phyloP scores from a whole-genome alignment of 1,140 invertebrate species.

The Laupala kohalensis region DNA sequence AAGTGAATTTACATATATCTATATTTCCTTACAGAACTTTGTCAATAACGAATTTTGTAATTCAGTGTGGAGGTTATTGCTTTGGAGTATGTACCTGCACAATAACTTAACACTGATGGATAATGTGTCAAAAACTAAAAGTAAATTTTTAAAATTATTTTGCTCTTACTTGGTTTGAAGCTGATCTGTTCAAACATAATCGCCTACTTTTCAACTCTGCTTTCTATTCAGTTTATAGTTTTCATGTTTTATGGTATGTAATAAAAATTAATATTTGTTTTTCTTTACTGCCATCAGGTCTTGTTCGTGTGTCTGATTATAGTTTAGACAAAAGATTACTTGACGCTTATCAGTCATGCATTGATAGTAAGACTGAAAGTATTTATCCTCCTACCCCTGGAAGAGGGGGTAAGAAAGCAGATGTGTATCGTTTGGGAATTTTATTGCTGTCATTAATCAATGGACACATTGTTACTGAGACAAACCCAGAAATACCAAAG shows the following conservation, averaged over 20 bases:
- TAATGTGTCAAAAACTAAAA: no score
- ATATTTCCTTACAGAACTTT: no score
- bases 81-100: no score
- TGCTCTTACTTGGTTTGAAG: no score
- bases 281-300: constrained; percentile 20
- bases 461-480: constrained; percentile 32
- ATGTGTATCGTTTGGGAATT: constrained; percentile 53
- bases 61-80: no score
- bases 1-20: no score
- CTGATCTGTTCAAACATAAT: no score
- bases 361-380: constrained; percentile 21
- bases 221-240: no score
- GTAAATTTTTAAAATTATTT: no score
- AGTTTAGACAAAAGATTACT: constrained; percentile 51
- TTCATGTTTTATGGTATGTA: neutral
- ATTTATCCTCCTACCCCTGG: constrained; percentile 38
- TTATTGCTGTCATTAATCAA: constrained; percentile 41
- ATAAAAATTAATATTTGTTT: neutral
- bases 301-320: constrained; percentile 51
- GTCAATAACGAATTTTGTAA: no score
- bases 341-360: constrained; percentile 29
- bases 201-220: no score
- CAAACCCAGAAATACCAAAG: constrained; percentile 35
- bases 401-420: constrained; percentile 53
- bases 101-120: no score